These are phyloP conservation scores for Platalea minor DNA, from an alignment of 2,797 vertebrate species.

Conservation along the genomic window DNA sequence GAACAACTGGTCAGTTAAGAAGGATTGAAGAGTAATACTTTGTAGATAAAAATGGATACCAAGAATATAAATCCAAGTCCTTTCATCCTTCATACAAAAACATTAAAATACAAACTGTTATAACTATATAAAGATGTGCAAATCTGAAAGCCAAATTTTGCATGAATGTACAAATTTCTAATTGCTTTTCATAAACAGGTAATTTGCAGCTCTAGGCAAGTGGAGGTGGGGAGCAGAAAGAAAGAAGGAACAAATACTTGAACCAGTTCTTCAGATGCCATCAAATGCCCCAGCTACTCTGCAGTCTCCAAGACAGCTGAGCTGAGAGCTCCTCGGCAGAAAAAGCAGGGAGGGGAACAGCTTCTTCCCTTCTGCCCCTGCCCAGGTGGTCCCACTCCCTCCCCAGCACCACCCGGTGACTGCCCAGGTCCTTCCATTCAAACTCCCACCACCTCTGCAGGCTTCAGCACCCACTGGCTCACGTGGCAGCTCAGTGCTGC, in stretches of 20 bases:
- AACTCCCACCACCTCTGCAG: neutral
- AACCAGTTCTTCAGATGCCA: neutral
- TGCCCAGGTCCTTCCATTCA: neutral
- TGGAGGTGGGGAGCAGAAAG: neutral
- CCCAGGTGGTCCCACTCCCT: neutral
- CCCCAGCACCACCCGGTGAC: accelerated
- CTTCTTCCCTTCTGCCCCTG: neutral
- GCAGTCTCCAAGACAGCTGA: neutral
- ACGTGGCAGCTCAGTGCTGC: accelerated
- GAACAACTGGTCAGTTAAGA: neutral
- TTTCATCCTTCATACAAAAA: neutral
- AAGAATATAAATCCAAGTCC: neutral
- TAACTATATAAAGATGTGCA: neutral
- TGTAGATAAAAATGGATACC: neutral
- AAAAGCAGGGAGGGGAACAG: neutral
- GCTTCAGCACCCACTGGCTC: neutral
- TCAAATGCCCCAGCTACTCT: neutral
- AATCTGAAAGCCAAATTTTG: neutral
- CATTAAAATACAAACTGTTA: neutral
- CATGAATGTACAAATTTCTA: neutral
- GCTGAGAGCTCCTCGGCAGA: neutral
- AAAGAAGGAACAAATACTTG: neutral
- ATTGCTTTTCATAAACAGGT: neutral
- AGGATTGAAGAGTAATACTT: neutral
- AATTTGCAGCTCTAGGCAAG: neutral